Base-by-base conservation (phyloP, 2,888 invertebrate genomes). In the Sussaba pulchella region DNA sequence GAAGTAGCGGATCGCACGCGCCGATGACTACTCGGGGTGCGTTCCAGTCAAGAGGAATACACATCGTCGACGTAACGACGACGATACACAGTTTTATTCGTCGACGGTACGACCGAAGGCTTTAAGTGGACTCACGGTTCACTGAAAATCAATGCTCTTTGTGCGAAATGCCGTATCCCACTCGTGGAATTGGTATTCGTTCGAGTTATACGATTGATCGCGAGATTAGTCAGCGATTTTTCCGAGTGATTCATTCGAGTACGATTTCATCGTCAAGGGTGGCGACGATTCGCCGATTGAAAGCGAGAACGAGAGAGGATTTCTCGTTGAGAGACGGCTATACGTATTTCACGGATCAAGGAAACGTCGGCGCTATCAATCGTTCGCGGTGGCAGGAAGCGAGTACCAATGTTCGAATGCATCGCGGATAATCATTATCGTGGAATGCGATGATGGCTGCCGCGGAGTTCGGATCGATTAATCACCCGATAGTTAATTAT, bases 251-350 rank as follows among this genome's bases (percentile, higher is more conserved):
- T 78, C 78, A 78, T 17, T 41, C 41, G 12, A 4, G 19, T 50
- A 59, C 19, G 66, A 66, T 67, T 45, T 61, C 45, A 76, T 71
- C 31, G 39, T 75, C 79, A 52, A 75, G 75, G 75, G 75, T 66
- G 31, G 31, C 31, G 12, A 43, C 31, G 45, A 45, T 10, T 57
- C 24, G 26, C 12, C 4, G 31, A 12, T 19, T 17, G 8, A 5
- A 19, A n/a, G 1, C 14, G 10, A 45, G 54, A 45, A 67, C 17
- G 31, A 9, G 45, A 57, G 57, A 45, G 45, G 39, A 64, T 75
- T 21, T 14, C 26, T 14, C 21, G 43, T 12, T n/a, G 21, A n/a
- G 45, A 26, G n/a, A 21, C 24, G 39, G 36, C 39, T 8, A n/a
- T 43, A 24, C 43, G 31, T 39, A 43, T 45, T 64, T 64, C 26